These are phyloP conservation scores for Apodemus speciosus DNA, from an alignment of 2,113 vertebrate species.

Conservation along the genomic window DNA sequence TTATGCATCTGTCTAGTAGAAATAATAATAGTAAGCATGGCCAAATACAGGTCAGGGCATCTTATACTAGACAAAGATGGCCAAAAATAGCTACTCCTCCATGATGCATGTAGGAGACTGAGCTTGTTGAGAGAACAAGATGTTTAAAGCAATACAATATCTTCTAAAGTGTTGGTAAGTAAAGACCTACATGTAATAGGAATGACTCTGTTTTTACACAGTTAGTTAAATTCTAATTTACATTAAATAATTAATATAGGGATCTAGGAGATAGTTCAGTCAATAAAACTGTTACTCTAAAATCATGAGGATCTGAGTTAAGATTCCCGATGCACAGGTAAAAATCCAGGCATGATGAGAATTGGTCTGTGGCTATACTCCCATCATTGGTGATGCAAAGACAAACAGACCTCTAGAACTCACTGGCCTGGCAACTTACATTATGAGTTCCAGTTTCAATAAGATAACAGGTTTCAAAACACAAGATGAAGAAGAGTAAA, in stretches of 20 bases:
- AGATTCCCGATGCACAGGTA: not conserved
- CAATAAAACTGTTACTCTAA: not conserved
- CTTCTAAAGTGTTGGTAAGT: not conserved
- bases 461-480: not conserved
- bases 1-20: not conserved
- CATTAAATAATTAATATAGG: not conserved
- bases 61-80: not conserved
- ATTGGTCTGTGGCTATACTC: not conserved
- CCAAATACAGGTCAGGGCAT: not conserved
- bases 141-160: not conserved
- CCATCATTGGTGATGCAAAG: not conserved
- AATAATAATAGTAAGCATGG: not conserved
- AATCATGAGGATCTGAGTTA: not conserved
- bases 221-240: not conserved
- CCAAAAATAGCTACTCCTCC: not conserved
- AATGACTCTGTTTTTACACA: not conserved
- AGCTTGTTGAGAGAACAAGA: not conserved
- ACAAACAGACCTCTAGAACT: not conserved
- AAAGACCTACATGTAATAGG: not conserved
- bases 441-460: not conserved
- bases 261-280: not conserved
- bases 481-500: not conserved
- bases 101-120: not conserved
- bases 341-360: not conserved
- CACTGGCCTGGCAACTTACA: not conserved